phyloP scores from a whole-genome alignment of 2,113 vertebrate genomes.

The Odontesthes bonariensis region DNA sequence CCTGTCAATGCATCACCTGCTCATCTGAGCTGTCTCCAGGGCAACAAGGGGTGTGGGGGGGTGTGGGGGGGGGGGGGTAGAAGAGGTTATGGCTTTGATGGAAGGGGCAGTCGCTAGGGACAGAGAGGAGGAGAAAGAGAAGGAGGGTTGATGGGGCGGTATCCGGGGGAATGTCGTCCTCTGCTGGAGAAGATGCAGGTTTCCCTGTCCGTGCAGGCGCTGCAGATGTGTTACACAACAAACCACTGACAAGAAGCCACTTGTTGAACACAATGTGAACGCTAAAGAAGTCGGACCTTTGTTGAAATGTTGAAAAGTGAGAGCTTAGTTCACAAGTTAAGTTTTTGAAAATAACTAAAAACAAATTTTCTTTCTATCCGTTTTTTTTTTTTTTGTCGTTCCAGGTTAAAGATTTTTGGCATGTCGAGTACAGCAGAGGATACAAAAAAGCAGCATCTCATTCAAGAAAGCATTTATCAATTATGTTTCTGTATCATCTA shows the following conservation, averaged over 20 bases:
- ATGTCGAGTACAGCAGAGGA: no score
- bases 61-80: conserved; percentile 78
- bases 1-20: conserved; percentile 99
- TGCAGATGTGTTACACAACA: not conserved
- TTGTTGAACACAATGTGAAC: conserved; percentile 1
- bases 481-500: no score
- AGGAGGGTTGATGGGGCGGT: conserved; percentile 27
- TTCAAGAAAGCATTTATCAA: not conserved
- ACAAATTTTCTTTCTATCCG: no score
- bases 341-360: no score
- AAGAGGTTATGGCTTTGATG: conserved; percentile 79
- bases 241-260: not conserved
- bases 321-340: no score
- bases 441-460: no score
- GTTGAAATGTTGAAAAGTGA: no score
- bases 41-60: conserved; percentile 84
- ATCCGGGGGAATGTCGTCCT: conserved; percentile 72
- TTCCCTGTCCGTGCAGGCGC: not conserved
- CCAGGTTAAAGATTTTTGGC: no score
- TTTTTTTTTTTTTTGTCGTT: no score
- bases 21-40: conserved; percentile 91
- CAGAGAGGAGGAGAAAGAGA: conserved; percentile 33
- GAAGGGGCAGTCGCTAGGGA: conserved; percentile 63
- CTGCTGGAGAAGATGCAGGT: conserved; percentile 68
- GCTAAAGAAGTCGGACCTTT: not conserved